A percentile compares a stretch with the other conserved stretches of the same genome.
Evolutionary conservation across 2,113 vertebrate species (phyloP).

Genomic region (Tricholaema leucomelas): DNA sequence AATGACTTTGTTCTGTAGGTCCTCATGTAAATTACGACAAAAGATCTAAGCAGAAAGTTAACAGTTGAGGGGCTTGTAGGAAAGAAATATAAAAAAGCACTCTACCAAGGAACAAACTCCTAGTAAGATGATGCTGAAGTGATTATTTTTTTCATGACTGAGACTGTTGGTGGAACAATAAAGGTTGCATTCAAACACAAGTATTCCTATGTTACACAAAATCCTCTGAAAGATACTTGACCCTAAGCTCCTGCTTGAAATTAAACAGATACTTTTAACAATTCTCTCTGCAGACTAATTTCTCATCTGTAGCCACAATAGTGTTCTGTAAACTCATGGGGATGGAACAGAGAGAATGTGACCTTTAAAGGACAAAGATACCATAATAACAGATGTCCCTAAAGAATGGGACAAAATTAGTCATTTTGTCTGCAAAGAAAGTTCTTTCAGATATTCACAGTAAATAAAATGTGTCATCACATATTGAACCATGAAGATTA

Average conservation of each 20-base stretch:
- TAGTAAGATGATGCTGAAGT: background rate
- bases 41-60: background rate
- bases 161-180: background rate
- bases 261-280: background rate
- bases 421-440: background rate
- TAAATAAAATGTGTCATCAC: background rate
- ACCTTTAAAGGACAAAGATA: background rate
- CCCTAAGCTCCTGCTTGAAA: background rate
- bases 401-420: background rate
- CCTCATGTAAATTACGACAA: background rate
- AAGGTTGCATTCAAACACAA: background rate
- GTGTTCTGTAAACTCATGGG: background rate
- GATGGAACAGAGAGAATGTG: background rate
- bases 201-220: background rate
- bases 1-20: background rate
- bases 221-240: background rate
- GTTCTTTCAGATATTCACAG: background rate
- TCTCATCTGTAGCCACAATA: background rate
- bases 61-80: background rate
- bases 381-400: background rate
- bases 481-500: background rate
- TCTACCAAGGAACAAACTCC: background rate
- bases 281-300: background rate
- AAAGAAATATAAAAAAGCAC: background rate
- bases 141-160: background rate